Base-by-base conservation (phyloP, 2,113 vertebrate species). In the Alligator mississippiensis region DNA sequence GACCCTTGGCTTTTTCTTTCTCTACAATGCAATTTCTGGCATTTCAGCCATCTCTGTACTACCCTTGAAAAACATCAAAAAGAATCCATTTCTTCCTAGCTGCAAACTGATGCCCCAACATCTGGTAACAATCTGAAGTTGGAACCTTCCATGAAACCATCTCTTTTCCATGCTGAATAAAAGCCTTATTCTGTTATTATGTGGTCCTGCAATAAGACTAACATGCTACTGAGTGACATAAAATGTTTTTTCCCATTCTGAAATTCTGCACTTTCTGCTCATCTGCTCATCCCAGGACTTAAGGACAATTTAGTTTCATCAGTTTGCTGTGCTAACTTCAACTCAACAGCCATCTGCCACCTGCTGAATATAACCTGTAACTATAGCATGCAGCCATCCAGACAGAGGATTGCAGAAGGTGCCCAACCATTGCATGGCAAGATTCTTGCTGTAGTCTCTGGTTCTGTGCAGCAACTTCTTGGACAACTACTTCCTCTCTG, bases 401-500 rank as follows among this genome's bases (percentile, higher is more conserved):
- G 1, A 54, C 77, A 79, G 77, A 7, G 6, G 85, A 57, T 13
- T 0, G 0, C 19, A 1, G 1, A 64, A 77, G 3, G 7, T 57
- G 19, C 68, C 89, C 86, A 27, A 77, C 1, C 4, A 66, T 6
- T 55, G 18, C 3, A 54, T 14, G 3, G 34, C 28, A 17, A 64
- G 21, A 88, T 17, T 0, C 0, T 17, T 57, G 34, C 93, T 25
- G 75, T 34, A 80, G 62, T 16, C 24, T 93, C 80, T 88, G n/a
- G 1, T 21, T 78, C 75, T 87, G 57, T 8, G 24, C 59, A 16
- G 9, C 64, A 19, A 17, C 61, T 25, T 57, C 19, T 90, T 25
- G 47, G 0, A 0, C 12, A n/a, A 84, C 30, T 38, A 72, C 13
- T 72, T 18, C 68, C n/a, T 22, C 13, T 22, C 58, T 93, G 80